These are phyloP conservation scores for Xyliphius kryptos DNA, from an alignment of 2,113 vertebrate species.

Conservation along the genomic window DNA sequence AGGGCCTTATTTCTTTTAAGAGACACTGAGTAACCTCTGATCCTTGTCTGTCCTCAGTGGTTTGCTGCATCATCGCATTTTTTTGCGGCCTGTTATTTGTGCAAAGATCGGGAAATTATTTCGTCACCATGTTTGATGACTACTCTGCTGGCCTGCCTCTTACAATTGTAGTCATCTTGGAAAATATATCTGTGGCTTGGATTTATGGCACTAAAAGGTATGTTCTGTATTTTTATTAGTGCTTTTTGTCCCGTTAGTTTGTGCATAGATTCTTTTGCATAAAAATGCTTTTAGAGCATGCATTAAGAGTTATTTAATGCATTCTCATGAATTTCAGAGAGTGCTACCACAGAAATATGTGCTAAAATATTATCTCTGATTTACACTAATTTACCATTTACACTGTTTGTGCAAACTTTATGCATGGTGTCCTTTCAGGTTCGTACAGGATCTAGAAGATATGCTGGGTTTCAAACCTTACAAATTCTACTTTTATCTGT, in stretches of 20 bases:
- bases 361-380: no score
- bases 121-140: conserved; percentile 98
- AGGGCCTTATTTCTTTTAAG: no score
- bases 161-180: conserved; percentile 91
- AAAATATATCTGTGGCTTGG: conserved; percentile 96
- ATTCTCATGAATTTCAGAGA: no score
- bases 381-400: no score
- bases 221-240: conserved; percentile 28
- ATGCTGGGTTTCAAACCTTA: conserved; percentile 95
- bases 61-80: conserved; percentile 87
- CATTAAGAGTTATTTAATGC: no score
- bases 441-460: conserved; percentile 96
- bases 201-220: conserved; percentile 97
- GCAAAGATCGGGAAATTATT: conserved; percentile 96
- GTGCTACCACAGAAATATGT: no score
- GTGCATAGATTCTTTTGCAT: no score
- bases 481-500: conserved; percentile 89
- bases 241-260: background rate
- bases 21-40: conserved; percentile 18
- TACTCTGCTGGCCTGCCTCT: conserved; percentile 94
- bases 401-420: no score
- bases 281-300: no score
- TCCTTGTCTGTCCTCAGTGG: conserved; percentile 63
- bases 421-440: no score
- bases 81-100: conserved; percentile 91